Conservation (phyloP, 2,797 vertebrate species). For the Telmatherina bonti region DNA sequence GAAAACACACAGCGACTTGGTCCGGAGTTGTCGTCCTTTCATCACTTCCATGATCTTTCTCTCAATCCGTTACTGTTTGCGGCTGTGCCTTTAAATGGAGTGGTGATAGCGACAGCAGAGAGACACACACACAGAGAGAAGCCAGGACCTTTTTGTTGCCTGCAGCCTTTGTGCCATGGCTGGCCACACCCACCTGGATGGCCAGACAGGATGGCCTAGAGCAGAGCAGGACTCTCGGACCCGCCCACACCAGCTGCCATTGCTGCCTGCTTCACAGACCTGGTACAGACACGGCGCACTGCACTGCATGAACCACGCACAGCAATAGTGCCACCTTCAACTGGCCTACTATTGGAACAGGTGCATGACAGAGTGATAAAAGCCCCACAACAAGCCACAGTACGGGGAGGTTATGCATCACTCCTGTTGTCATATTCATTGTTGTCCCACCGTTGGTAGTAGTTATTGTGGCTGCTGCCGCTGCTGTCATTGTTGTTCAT, state of each 20-base stretch:
- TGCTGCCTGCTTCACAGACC: constrained; percentile 85
- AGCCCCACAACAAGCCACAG: constrained; percentile 97
- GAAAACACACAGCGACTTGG: constrained; percentile 62
- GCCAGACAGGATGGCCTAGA: constrained; percentile 74
- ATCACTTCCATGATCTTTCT: constrained; percentile 75
- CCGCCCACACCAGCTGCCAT: constrained; percentile 82
- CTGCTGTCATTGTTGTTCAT: constrained; percentile 74
- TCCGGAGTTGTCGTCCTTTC: constrained; percentile 70
- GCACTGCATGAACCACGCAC: constrained; percentile 91
- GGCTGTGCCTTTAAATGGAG: constrained; percentile 75
- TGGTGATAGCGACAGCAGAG: constrained; percentile 67
- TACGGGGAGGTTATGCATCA: constrained; percentile 93
- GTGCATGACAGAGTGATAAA: constrained; percentile 95
- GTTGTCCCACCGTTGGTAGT: constrained; percentile 75
- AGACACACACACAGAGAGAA: constrained; percentile 52
- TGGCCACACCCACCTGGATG: constrained; percentile 66
- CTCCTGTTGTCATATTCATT: constrained; percentile 84
- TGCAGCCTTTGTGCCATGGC: constrained; percentile 71
- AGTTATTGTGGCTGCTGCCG: constrained; percentile 62
- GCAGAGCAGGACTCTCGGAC: constrained; percentile 78
- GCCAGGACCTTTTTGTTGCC: constrained; percentile 74
- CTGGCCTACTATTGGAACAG: constrained; percentile 86
- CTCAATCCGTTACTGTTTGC: constrained; percentile 70
- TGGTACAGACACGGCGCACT: constrained; percentile 83
- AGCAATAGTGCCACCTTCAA: constrained; percentile 85